Percentiles rank a stretch among this genome's conserved stretches.
These are phyloP conservation scores for Chroicocephalus ridibundus DNA, from an alignment of 2,113 vertebrate species.

Conservation along the genomic window DNA sequence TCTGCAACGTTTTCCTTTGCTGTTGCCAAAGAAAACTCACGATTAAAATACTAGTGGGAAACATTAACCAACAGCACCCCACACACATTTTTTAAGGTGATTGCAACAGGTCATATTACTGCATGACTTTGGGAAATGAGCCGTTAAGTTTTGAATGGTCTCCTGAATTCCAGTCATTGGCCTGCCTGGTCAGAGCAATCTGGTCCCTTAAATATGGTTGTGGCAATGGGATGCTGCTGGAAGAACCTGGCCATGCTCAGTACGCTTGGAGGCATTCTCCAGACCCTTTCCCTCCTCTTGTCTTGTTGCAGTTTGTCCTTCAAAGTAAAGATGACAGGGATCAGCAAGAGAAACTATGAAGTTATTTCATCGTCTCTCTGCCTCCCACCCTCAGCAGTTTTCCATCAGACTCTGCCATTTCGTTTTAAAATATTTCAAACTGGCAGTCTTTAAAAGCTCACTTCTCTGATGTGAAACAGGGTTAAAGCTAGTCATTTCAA, in stretches of 20 bases:
- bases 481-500: not conserved
- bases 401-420: not conserved
- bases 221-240: not conserved
- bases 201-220: not conserved
- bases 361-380: not conserved
- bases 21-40: not conserved
- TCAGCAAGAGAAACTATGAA: not conserved
- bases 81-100: not conserved
- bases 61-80: not conserved
- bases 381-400: not conserved
- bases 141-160: not conserved
- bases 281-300: not conserved
- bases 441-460: not conserved
- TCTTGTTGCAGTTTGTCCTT: not conserved
- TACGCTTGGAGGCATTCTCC: not conserved
- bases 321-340: not conserved
- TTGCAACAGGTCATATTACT: not conserved
- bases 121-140: not conserved
- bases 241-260: not conserved
- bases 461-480: not conserved
- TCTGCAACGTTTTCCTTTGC: not conserved
- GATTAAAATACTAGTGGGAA: not conserved
- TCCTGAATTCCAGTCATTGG: not conserved
- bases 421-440: not conserved
- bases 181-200: not conserved